Conservation (phyloP, 2,888 invertebrate species). For the Mechanitis messenoides region DNA sequence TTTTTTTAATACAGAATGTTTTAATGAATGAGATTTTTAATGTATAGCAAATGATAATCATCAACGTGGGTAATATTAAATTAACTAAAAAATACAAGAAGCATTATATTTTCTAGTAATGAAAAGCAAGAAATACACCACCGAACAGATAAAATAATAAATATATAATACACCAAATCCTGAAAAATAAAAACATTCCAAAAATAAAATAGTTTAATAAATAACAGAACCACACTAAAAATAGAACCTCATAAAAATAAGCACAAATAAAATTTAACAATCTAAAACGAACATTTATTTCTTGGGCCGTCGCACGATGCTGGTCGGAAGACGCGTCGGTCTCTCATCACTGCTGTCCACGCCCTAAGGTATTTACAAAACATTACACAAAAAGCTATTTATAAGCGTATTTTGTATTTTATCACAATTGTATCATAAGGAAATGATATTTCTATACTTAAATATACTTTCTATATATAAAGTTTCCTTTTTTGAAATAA, state of each 20-base stretch:
- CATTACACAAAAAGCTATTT: constrained; percentile 19
- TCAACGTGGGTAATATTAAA: background rate
- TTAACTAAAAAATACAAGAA: background rate
- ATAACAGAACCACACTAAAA: background rate
- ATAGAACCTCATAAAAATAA: background rate
- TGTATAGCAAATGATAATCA: too few relatives aligned
- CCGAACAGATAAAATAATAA: too few relatives aligned
- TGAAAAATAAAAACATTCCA: too few relatives aligned
- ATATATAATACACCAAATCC: too few relatives aligned
- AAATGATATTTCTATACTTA: too few relatives aligned
- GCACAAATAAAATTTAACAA: constrained; percentile 12
- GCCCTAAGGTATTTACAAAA: constrained; percentile 51
- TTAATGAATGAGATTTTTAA: too few relatives aligned
- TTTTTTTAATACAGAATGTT: too few relatives aligned
- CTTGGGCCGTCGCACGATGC: constrained; percentile 70
- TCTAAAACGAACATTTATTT: constrained; percentile 68
- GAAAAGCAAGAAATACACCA: too few relatives aligned
- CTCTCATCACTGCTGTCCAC: constrained; percentile 70
- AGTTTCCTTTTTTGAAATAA: too few relatives aligned
- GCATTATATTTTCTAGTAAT: too few relatives aligned
- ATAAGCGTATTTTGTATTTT: background rate
- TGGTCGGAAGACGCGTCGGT: constrained; percentile 56
- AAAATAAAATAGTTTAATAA: background rate
- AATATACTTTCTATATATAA: too few relatives aligned
- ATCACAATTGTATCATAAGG: background rate